Conservation (phyloP, 2,113 vertebrate genomes). For the Candoia aspera region DNA sequence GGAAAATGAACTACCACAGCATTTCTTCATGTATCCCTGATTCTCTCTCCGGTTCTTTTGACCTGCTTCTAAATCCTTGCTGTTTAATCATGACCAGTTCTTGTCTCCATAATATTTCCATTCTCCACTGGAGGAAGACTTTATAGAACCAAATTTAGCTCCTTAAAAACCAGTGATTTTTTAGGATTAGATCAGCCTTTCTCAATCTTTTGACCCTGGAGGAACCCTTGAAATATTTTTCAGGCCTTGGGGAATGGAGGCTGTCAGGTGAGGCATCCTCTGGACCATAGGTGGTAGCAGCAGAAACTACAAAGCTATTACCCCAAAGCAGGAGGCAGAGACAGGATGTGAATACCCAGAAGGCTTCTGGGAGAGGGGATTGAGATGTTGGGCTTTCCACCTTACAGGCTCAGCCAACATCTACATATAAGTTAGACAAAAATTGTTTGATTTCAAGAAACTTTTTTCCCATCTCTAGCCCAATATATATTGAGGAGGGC, state of each 20-base stretch:
- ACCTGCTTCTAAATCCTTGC: neutral
- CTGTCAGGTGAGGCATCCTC: neutral
- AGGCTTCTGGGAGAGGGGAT: neutral
- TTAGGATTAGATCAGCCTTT: neutral
- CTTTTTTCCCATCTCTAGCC: too few relatives aligned
- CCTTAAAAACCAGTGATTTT: neutral
- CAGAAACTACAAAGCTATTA: neutral
- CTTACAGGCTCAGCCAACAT: neutral
- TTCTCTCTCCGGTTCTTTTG: conserved; percentile 14
- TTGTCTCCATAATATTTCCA: too few relatives aligned
- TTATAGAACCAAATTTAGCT: neutral
- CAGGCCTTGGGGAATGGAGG: too few relatives aligned
- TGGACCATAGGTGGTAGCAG: neutral
- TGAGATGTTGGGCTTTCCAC: neutral
- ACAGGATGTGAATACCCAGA: neutral
- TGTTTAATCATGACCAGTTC: neutral
- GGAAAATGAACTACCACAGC: neutral
- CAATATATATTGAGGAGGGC: too few relatives aligned
- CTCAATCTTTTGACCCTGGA: too few relatives aligned
- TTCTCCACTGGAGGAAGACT: neutral
- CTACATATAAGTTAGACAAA: too few relatives aligned
- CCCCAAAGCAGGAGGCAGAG: neutral
- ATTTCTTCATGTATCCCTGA: neutral
- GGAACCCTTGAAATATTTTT: too few relatives aligned
- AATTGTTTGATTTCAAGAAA: too few relatives aligned